phyloP scores from a whole-genome alignment of 2,888 invertebrate genomes.

The Hipparchia semele region DNA sequence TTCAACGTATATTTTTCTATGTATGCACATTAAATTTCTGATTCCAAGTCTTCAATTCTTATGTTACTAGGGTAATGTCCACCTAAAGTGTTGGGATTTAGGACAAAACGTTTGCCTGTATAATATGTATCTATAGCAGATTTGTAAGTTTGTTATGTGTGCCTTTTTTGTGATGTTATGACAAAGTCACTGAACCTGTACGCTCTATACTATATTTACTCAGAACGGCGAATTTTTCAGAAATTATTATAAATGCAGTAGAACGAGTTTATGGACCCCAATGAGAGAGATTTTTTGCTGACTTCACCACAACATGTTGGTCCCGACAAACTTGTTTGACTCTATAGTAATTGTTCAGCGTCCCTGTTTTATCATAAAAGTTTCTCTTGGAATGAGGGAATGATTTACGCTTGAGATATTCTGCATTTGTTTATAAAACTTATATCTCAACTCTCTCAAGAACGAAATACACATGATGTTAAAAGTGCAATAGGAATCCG shows the following conservation, averaged over 20 bases:
- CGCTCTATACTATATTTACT: too few relatives aligned
- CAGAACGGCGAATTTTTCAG: neutral
- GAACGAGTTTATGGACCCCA: neutral
- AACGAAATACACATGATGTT: neutral
- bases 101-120: too few relatives aligned
- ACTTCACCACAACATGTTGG: conserved; percentile 3
- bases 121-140: too few relatives aligned
- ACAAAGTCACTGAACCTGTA: too few relatives aligned
- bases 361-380: neutral
- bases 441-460: too few relatives aligned
- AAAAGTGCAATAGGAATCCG: neutral
- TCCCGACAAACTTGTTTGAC: conserved; percentile 7
- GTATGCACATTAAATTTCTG: too few relatives aligned
- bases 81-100: too few relatives aligned
- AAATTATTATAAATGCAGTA: neutral
- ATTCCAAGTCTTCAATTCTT: too few relatives aligned
- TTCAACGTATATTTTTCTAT: too few relatives aligned
- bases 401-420: neutral
- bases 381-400: neutral
- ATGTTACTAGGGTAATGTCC: too few relatives aligned
- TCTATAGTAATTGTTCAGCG: conserved; percentile 1
- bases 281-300: neutral
- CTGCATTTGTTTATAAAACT: neutral
- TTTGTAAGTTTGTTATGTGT: too few relatives aligned
- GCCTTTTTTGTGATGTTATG: too few relatives aligned